phyloP scores from a whole-genome alignment of 92 coral and sea anemone species.

The Umimayanthus kanabou region DNA sequence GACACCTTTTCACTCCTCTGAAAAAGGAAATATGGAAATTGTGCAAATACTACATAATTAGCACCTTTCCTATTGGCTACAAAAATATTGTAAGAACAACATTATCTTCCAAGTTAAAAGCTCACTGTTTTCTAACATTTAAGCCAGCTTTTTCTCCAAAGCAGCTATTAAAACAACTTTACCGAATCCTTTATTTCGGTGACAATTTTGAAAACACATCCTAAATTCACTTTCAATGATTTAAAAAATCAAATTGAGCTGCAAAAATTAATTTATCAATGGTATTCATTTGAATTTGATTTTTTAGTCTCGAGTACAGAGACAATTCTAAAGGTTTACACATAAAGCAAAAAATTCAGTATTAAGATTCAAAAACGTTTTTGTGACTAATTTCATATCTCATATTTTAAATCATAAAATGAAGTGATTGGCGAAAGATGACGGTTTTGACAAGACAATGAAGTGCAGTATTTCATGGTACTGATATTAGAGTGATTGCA shows the following conservation, averaged over 20 bases:
- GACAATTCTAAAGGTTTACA: background rate
- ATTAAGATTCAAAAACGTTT: background rate
- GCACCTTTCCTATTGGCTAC: slow-evolving; percentile 2
- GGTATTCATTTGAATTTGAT: background rate
- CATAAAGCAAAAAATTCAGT: background rate
- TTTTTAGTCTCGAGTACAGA: background rate
- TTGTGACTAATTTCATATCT: background rate
- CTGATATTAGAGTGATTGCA: background rate
- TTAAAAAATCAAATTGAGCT: background rate
- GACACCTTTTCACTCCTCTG: background rate
- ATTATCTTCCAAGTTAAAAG: slow-evolving; percentile 17
- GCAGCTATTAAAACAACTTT: slow-evolving; percentile 19
- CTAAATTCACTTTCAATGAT: background rate
- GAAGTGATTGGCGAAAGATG: background rate
- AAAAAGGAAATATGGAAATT: background rate
- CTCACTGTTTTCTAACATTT: slow-evolving; percentile 14
- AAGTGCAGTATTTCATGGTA: background rate
- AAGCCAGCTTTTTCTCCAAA: background rate
- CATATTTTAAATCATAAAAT: slow-evolving; percentile 11
- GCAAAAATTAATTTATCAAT: background rate
- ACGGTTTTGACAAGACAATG: slow-evolving; percentile 1
- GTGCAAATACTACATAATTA: background rate
- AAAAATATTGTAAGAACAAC: background rate
- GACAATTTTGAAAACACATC: background rate
- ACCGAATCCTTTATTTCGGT: background rate